Conservation (phyloP, 2,113 vertebrate genomes). For the Lota lota region DNA sequence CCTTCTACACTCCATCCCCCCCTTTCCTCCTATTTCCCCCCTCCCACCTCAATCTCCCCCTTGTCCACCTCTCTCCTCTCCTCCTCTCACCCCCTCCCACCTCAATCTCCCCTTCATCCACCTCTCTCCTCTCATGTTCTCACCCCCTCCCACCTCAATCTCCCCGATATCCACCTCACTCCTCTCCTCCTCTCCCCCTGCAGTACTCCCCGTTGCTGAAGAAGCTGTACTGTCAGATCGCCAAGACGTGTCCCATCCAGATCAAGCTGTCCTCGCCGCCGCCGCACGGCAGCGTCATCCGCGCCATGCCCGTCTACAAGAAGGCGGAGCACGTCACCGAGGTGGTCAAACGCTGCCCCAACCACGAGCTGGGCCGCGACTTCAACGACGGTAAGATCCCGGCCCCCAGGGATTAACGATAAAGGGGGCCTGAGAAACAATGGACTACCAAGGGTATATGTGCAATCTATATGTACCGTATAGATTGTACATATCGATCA, state of each 20-base stretch:
- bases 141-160: background rate
- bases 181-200: background rate
- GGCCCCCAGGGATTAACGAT: too few relatives aligned
- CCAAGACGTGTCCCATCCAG: constrained; percentile 98
- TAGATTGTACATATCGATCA: too few relatives aligned
- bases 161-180: too few relatives aligned
- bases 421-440: too few relatives aligned
- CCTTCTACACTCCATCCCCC: too few relatives aligned
- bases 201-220: constrained; percentile 96
- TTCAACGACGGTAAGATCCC: constrained; percentile 87
- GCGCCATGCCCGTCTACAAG: constrained; percentile 97
- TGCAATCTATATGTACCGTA: too few relatives aligned
- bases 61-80: too few relatives aligned
- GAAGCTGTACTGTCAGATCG: constrained; percentile 98
- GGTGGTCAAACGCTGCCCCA: constrained; percentile 96
- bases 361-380: constrained; percentile 93
- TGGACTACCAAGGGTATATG: too few relatives aligned
- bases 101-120: constrained; percentile 6
- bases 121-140: background rate
- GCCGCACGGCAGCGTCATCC: constrained; percentile 85
- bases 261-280: constrained; percentile 86
- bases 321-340: constrained; percentile 97
- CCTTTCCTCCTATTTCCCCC: too few relatives aligned
- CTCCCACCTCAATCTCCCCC: background rate
- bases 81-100: background rate